Conservation (phyloP, 2,113 vertebrate species). For the Cygnus buccinator region DNA sequence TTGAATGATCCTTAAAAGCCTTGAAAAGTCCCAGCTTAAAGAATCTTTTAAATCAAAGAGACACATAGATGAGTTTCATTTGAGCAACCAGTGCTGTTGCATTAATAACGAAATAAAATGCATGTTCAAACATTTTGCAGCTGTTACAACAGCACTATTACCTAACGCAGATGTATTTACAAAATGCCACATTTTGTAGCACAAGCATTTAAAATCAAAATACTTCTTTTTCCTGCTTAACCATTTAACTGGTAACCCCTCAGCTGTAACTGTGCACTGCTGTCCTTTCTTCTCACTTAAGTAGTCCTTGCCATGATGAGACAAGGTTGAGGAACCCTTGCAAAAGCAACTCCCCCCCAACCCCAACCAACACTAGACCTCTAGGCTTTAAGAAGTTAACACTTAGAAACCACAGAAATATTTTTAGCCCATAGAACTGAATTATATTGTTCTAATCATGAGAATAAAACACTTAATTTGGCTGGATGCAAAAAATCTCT, state of each 20-base stretch:
- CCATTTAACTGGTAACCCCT: background rate
- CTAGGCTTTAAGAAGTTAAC: background rate
- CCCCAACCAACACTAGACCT: background rate
- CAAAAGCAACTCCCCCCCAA: background rate
- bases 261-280: background rate
- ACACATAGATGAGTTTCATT: background rate
- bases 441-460: background rate
- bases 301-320: background rate
- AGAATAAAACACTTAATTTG: background rate
- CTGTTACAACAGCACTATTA: background rate
- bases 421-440: background rate
- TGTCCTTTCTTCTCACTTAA: background rate
- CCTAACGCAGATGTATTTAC: background rate
- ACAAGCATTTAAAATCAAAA: conserved; percentile 1
- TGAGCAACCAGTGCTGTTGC: background rate
- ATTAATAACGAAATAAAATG: conserved; percentile 13
- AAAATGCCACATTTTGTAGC: background rate
- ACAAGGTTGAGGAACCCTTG: background rate
- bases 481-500: background rate
- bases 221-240: background rate
- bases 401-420: background rate
- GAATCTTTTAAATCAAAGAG: conserved; percentile 1
- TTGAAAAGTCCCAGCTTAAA: background rate
- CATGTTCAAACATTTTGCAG: conserved; percentile 1
- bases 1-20: background rate